phyloP scores from a whole-genome alignment of 2,797 vertebrate species.

The Macrochelys suwanniensis region DNA sequence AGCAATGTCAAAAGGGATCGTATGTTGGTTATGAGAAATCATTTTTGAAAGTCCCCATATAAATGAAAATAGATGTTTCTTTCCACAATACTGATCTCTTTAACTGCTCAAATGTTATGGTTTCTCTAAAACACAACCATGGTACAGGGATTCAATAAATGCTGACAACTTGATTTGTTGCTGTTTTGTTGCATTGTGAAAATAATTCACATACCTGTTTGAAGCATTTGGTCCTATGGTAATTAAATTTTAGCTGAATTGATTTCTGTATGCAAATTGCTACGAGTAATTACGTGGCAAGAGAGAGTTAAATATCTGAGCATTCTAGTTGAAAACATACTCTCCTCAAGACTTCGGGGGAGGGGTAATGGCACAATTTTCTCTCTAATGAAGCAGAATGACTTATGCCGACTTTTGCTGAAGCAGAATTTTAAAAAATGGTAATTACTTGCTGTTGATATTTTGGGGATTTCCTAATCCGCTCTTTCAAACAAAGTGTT shows the following conservation, averaged over 20 bases:
- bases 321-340: constrained; percentile 14
- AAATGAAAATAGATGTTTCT: constrained; percentile 56
- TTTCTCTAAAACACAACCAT: constrained; percentile 42
- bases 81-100: not conserved
- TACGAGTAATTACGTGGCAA: constrained; percentile 42
- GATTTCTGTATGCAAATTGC: constrained; percentile 70
- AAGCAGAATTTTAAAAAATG: constrained; percentile 7
- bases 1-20: constrained; percentile 50
- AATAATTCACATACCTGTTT: constrained; percentile 75
- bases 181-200: constrained; percentile 65
- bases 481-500: not conserved
- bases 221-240: constrained; percentile 59
- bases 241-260: constrained; percentile 76
- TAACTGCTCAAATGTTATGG: constrained; percentile 14
- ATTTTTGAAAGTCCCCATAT: constrained; percentile 34
- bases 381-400: constrained; percentile 51
- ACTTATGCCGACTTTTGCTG: constrained; percentile 46
- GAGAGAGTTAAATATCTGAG: constrained; percentile 42
- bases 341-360: not conserved
- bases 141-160: constrained; percentile 23
- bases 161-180: constrained; percentile 62
- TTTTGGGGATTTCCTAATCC: not conserved
- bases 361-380: constrained; percentile 22
- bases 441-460: constrained; percentile 6
- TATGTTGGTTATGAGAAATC: not conserved